phyloP scores from a whole-genome alignment of 1,140 invertebrate genomes.

The Archivesica marissinica region DNA sequence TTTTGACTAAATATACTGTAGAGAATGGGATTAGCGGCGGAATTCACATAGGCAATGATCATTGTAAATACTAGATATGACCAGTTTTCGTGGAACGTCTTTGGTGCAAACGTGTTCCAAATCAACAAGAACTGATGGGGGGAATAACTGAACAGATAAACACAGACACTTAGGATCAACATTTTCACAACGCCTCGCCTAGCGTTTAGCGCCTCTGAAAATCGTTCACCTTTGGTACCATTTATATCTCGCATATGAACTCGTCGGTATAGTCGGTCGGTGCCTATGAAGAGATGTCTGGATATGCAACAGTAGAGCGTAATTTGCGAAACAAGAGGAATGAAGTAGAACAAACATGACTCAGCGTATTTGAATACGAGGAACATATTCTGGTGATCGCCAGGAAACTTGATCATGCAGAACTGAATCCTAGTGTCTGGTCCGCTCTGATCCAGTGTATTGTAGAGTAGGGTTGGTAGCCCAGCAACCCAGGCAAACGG shows the following conservation, averaged over 20 bases:
- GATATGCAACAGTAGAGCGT: conserved; percentile 80
- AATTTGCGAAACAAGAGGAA: conserved; percentile 81
- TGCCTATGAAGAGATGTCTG: conserved; percentile 78
- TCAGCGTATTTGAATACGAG: conserved; percentile 82
- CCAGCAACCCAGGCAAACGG: conserved; percentile 78
- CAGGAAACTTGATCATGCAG: conserved; percentile 78
- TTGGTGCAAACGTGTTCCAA: conserved; percentile 81
- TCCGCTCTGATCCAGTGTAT: conserved; percentile 70
- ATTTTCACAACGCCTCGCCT: conserved; percentile 84
- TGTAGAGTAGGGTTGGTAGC: conserved; percentile 80
- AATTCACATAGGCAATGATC: conserved; percentile 82
- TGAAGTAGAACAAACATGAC: conserved; percentile 81
- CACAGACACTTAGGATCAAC: conserved; percentile 83
- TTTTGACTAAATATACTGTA: conserved; percentile 84
- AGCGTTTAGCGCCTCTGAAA: conserved; percentile 78
- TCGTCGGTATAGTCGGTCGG: conserved; percentile 72
- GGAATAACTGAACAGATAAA: conserved; percentile 84
- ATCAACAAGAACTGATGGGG: conserved; percentile 82
- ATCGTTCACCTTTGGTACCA: conserved; percentile 71
- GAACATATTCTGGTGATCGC: conserved; percentile 67
- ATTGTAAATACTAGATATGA: conserved; percentile 81
- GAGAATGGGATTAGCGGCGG: conserved; percentile 83
- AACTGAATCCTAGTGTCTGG: conserved; percentile 67
- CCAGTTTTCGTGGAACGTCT: conserved; percentile 80
- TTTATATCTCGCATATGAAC: conserved; percentile 72